Evolutionary conservation across 2,888 invertebrate species (phyloP).

Genomic region (Drosophila greeni): DNA sequence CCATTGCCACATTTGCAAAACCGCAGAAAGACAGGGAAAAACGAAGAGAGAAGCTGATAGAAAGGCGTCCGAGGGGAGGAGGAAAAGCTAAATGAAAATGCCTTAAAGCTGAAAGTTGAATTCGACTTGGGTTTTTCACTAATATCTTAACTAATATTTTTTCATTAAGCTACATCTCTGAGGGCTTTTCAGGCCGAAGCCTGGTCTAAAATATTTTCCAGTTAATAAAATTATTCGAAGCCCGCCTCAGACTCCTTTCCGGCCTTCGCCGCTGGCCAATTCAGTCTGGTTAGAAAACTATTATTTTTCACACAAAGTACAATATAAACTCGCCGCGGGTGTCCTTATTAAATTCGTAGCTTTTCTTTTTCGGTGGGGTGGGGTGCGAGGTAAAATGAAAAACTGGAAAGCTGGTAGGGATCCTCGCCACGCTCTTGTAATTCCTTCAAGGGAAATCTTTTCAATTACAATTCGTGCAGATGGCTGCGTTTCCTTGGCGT

Average conservation of each 20-base stretch:
- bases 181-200: conserved; percentile 48
- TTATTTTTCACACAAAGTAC: conserved; percentile 71
- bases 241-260: not conserved
- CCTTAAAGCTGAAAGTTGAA: conserved; percentile 53
- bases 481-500: conserved; percentile 67
- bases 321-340: conserved; percentile 69
- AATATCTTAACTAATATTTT: conserved; percentile 74
- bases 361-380: conserved; percentile 2
- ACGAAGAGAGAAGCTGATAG: not conserved
- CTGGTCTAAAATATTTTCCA: conserved; percentile 50
- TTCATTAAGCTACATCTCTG: conserved; percentile 69
- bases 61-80: not conserved
- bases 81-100: conserved; percentile 29
- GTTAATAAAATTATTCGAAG: conserved; percentile 55
- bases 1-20: conserved; percentile 44
- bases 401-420: conserved; percentile 21
- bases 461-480: conserved; percentile 75
- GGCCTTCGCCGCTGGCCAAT: conserved; percentile 34
- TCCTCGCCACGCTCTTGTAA: conserved; percentile 53
- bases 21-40: conserved; percentile 32
- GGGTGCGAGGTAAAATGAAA: not conserved
- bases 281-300: conserved; percentile 67
- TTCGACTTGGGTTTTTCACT: conserved; percentile 44
- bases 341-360: conserved; percentile 70
- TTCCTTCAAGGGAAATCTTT: conserved; percentile 75